Evolutionary conservation across 2,113 vertebrate genomes (phyloP).

Genomic region (Pitta sordida): DNA sequence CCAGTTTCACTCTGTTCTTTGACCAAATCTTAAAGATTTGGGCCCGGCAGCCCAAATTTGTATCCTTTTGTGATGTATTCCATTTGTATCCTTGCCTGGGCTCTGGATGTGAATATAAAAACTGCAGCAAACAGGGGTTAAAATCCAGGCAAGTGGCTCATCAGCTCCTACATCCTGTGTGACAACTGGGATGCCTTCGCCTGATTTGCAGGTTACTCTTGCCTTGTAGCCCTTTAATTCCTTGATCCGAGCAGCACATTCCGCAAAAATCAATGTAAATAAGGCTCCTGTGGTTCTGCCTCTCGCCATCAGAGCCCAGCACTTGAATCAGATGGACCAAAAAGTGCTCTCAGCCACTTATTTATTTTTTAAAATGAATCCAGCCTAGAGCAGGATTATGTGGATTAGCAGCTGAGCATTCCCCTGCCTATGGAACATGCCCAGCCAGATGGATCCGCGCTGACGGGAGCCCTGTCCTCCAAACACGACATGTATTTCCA

Average conservation of each 20-base stretch:
- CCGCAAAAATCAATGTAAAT: slow-evolving; percentile 34
- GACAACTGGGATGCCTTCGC: neutral
- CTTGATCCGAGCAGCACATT: slow-evolving; percentile 13
- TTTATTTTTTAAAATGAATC: slow-evolving; percentile 32
- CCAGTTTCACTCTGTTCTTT: accelerated
- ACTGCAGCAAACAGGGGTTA: neutral
- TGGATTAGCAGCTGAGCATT: slow-evolving; percentile 45
- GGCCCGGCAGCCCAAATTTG: too few relatives aligned
- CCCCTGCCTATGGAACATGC: slow-evolving; percentile 3
- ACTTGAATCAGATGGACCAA: slow-evolving; percentile 23
- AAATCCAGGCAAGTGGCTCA: neutral
- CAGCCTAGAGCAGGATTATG: slow-evolving; percentile 42
- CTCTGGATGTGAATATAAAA: neutral
- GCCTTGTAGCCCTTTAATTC: slow-evolving; percentile 15
- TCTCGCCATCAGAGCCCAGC: neutral
- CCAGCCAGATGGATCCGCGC: neutral
- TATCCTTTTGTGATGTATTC: too few relatives aligned
- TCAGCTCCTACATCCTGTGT: neutral
- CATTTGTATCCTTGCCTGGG: neutral
- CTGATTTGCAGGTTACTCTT: slow-evolving; percentile 1
- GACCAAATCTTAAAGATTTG: neutral
- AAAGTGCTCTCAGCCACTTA: slow-evolving; percentile 24
- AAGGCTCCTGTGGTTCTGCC: neutral
- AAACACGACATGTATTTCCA: neutral
- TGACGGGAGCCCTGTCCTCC: slow-evolving; percentile 16